Percentiles rank a stretch among this genome's conserved stretches.
Evolutionary conservation across 35 echinoderm and acorn worm genomes (phyloP).

Genomic region (Anneissia japonica): DNA sequence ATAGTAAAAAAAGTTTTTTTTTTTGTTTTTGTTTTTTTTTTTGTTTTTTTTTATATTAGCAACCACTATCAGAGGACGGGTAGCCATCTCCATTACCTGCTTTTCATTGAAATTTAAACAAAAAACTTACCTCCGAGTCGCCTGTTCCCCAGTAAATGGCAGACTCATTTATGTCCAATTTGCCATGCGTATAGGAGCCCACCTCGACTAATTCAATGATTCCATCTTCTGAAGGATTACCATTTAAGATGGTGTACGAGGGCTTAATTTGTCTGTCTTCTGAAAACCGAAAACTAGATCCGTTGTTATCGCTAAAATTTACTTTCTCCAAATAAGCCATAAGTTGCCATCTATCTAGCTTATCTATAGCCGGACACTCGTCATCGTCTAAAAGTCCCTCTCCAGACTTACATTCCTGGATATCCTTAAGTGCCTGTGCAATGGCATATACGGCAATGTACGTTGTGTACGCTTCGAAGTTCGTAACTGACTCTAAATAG

Average conservation of each 20-base stretch:
- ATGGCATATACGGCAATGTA: constrained; percentile 70
- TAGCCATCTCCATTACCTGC: too few species aligned
- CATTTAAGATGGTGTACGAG: background rate
- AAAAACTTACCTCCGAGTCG: too few species aligned
- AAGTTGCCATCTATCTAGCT: constrained; percentile 65
- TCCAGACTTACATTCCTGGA: constrained; percentile 28
- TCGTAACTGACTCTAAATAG: background rate
- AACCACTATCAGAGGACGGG: too few species aligned
- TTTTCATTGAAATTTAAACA: too few species aligned
- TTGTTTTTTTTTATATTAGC: too few species aligned
- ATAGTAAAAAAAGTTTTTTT: too few species aligned
- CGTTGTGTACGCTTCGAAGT: constrained; percentile 27
- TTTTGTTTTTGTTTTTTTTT: too few species aligned
- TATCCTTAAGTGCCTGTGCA: constrained; percentile 50
- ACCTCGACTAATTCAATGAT: background rate
- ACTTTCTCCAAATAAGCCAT: constrained; percentile 54
- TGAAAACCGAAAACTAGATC: background rate
- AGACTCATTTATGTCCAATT: background rate
- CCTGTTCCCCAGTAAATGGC: too few species aligned
- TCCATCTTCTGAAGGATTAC: background rate
- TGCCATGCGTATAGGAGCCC: background rate
- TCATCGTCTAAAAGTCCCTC: constrained; percentile 35
- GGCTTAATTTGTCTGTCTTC: background rate
- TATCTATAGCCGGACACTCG: constrained; percentile 21
- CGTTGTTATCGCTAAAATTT: constrained; percentile 51